phyloP scores from a whole-genome alignment of 2,888 invertebrate genomes.

The Morpho deidamia region DNA sequence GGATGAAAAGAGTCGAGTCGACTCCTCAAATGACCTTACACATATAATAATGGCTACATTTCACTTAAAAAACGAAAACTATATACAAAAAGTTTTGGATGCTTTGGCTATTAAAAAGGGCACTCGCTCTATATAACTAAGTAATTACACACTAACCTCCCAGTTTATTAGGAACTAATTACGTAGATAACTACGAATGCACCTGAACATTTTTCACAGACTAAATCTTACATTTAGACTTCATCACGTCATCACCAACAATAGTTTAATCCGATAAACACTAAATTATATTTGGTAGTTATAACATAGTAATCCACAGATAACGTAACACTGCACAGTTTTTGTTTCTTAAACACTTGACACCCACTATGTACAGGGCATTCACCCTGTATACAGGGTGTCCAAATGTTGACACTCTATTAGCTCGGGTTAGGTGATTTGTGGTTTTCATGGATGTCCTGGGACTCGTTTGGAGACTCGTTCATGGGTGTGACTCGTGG shows the following conservation, averaged over 20 bases:
- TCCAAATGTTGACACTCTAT: constrained; percentile 37
- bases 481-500: constrained; percentile 57
- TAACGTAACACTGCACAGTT: too few species aligned
- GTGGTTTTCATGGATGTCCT: constrained; percentile 45
- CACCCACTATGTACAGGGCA: too few species aligned
- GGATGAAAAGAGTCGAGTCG: constrained; percentile 24
- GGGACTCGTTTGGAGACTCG: constrained; percentile 41
- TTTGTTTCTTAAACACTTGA: too few species aligned
- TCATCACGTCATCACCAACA: too few species aligned
- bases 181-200: constrained; percentile 23
- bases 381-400: too few species aligned
- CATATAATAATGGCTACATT: constrained; percentile 30
- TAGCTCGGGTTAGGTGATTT: constrained; percentile 67
- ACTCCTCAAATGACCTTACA: constrained; percentile 22
- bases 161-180: constrained; percentile 42
- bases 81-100: constrained; percentile 56
- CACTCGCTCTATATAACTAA: constrained; percentile 36
- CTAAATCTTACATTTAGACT: background rate
- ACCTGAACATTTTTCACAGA: constrained; percentile 5
- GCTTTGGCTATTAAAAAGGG: constrained; percentile 73
- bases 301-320: too few species aligned
- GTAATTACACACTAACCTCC: constrained; percentile 36
- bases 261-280: too few species aligned
- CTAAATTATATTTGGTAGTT: too few species aligned
- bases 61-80: constrained; percentile 27